These are phyloP conservation scores for Chaenocephalus aceratus DNA, from an alignment of 2,113 vertebrate genomes.

Conservation along the genomic window DNA sequence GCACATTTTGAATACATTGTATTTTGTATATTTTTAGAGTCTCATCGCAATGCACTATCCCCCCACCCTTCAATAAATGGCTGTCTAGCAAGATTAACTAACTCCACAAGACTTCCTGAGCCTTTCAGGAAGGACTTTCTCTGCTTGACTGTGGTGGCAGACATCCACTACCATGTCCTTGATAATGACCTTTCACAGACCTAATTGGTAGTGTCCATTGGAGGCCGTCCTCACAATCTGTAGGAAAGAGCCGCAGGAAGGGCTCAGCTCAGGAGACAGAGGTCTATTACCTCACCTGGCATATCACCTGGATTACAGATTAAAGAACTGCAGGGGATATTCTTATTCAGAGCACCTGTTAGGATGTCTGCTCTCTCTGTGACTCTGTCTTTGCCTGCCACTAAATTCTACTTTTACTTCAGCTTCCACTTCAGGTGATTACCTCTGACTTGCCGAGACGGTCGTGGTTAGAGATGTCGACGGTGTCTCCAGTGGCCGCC, in stretches of 20 bases:
- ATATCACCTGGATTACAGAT: conserved; percentile 61
- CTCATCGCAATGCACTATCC: too few relatives aligned
- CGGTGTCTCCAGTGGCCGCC: conserved; percentile 88
- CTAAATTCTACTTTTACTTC: conserved; percentile 27
- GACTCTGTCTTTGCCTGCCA: conserved; percentile 25
- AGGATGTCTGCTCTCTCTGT: conserved; percentile 28
- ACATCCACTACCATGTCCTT: background rate
- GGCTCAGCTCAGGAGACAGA: conserved; percentile 33
- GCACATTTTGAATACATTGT: background rate
- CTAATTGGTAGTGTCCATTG: background rate
- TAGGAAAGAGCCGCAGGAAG: conserved; percentile 12
- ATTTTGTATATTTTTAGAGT: background rate
- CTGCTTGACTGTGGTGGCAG: background rate
- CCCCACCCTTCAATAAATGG: background rate
- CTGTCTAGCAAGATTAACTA: background rate
- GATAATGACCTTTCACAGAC: conserved; percentile 7
- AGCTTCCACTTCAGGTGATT: conserved; percentile 42
- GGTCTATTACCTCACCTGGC: conserved; percentile 37
- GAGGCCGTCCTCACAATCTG: conserved; percentile 5
- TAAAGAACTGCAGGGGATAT: conserved; percentile 47
- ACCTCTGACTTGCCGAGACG: conserved; percentile 95
- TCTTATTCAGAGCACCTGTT: conserved; percentile 47
- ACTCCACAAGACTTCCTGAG: background rate
- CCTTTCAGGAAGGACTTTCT: background rate
- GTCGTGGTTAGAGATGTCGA: conserved; percentile 94